Evolutionary conservation across 1,140 invertebrate species (phyloP).

Genomic region (Macrostomum lignano): DNA sequence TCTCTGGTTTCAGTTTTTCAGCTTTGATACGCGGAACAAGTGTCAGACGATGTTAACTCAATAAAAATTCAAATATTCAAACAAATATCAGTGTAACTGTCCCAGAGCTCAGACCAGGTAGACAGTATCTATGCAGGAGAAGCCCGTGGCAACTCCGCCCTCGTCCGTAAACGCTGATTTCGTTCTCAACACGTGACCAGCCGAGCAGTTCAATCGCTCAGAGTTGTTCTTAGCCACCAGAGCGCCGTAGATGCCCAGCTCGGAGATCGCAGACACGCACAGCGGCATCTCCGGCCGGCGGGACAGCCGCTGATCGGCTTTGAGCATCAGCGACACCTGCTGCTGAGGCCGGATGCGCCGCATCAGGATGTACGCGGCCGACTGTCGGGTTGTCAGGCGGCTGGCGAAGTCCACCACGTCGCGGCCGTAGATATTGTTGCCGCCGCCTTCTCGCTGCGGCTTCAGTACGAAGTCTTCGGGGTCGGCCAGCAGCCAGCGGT

Average conservation of each 20-base stretch:
- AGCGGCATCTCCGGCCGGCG: slow-evolving; percentile 15
- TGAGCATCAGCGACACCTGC: slow-evolving; percentile 51
- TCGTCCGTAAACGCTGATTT: slow-evolving; percentile 58
- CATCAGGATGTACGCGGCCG: slow-evolving; percentile 73
- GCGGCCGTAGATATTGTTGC: too few relatives aligned
- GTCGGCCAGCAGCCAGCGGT: too few relatives aligned
- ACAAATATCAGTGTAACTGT: too few relatives aligned
- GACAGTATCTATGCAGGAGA: too few relatives aligned
- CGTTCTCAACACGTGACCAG: slow-evolving; percentile 65
- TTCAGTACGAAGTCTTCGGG: slow-evolving; percentile 70
- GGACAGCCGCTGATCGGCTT: slow-evolving; percentile 17
- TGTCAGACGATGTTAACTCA: too few relatives aligned
- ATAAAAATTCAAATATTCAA: too few relatives aligned
- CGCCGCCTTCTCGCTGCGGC: slow-evolving; percentile 84
- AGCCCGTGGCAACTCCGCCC: slow-evolving; percentile 66
- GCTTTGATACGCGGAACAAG: too few relatives aligned
- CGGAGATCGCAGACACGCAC: slow-evolving; percentile 38
- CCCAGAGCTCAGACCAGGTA: too few relatives aligned
- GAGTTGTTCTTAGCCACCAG: slow-evolving; percentile 35
- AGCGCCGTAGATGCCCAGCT: slow-evolving; percentile 74
- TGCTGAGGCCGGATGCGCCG: slow-evolving; percentile 51
- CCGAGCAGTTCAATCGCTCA: slow-evolving; percentile 42
- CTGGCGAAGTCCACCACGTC: background rate
- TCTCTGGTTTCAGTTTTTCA: too few relatives aligned
- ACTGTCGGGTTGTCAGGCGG: too few relatives aligned